Evolutionary conservation across 2,797 vertebrate genomes (phyloP).

Genomic region (Heterohyrax brucei): DNA sequence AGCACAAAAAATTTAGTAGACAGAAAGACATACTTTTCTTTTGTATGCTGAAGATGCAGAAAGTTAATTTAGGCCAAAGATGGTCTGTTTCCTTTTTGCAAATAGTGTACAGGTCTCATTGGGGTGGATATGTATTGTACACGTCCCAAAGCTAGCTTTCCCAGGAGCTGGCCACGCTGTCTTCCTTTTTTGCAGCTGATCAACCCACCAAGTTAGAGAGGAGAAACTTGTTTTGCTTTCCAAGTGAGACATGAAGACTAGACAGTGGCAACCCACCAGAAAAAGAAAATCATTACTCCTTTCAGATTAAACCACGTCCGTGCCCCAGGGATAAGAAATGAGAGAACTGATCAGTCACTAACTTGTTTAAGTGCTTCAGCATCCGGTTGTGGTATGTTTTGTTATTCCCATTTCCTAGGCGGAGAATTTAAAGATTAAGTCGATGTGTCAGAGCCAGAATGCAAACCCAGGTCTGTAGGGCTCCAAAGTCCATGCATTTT

Average conservation of each 20-base stretch:
- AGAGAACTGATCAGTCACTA: neutral
- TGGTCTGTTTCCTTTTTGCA: conserved; percentile 17
- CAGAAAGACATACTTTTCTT: neutral
- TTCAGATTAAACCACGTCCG: conserved; percentile 5
- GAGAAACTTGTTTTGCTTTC: conserved; percentile 62
- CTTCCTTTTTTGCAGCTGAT: neutral
- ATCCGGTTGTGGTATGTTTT: neutral
- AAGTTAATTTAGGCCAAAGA: conserved; percentile 60
- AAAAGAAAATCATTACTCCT: conserved; percentile 32
- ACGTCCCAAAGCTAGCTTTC: neutral
- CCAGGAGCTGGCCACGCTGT: neutral
- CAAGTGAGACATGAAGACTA: conserved; percentile 35
- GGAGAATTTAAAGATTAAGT: conserved; percentile 36
- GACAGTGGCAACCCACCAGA: neutral
- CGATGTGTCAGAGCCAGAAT: neutral
- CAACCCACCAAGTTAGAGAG: conserved; percentile 22
- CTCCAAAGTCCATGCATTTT: neutral
- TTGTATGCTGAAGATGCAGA: conserved; percentile 31
- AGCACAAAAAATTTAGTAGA: neutral
- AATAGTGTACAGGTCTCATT: neutral
- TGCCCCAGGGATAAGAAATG: neutral
- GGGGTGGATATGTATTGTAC: neutral
- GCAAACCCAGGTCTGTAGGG: neutral
- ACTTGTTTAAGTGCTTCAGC: neutral
- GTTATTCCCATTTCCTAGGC: neutral